These are phyloP conservation scores for Galaxea fascicularis DNA, from an alignment of 92 coral and sea anemone species.

Conservation along the genomic window DNA sequence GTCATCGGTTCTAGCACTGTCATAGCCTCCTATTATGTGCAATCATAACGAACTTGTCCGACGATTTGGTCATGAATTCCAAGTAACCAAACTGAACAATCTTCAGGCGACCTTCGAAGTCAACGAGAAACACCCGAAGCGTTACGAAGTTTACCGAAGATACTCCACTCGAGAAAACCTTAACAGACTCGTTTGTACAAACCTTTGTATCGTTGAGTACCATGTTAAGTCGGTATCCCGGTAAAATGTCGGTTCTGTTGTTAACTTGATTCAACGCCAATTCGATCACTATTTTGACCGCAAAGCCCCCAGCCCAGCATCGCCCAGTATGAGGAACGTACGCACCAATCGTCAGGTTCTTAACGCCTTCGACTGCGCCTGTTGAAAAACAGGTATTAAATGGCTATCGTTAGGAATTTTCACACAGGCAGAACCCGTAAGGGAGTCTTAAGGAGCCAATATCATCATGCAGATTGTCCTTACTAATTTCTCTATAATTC, in stretches of 20 bases:
- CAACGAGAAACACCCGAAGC: neutral
- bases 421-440: neutral
- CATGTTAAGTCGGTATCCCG: constrained; percentile 58
- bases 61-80: too few species aligned
- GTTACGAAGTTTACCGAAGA: neutral
- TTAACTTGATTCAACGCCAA: constrained; percentile 71
- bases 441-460: neutral
- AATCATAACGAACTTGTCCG: too few species aligned
- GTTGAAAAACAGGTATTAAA: neutral
- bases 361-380: constrained; percentile 12
- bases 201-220: constrained; percentile 72
- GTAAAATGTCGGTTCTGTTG: constrained; percentile 51
- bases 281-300: constrained; percentile 48
- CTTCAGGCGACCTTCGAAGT: neutral
- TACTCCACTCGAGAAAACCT: neutral
- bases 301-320: constrained; percentile 73
- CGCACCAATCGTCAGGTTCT: constrained; percentile 67
- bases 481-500: too few species aligned
- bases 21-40: neutral
- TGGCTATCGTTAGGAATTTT: neutral
- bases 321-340: constrained; percentile 64
- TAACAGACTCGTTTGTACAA: neutral
- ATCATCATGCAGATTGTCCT: too few species aligned
- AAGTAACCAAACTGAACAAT: too few species aligned
- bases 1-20: neutral